Evolutionary conservation across 2,888 invertebrate species (phyloP).

Genomic region (Drosophila vallismaia): DNA sequence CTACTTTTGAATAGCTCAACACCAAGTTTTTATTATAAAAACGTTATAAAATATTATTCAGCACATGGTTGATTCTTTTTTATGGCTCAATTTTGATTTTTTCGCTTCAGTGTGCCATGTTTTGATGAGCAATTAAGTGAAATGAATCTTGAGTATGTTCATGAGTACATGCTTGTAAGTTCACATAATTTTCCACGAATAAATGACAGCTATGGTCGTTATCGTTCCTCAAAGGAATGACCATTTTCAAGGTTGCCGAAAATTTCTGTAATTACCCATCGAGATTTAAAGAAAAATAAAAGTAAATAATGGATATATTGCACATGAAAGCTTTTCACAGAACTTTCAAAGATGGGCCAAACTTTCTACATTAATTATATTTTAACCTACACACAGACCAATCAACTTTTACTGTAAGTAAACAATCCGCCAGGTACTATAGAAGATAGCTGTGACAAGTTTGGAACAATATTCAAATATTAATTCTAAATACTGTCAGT

Average conservation of each 20-base stretch:
- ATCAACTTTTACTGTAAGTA: no score
- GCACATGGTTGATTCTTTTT: neutral
- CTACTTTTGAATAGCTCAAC: no score
- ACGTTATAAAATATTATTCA: neutral
- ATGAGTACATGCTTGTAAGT: neutral
- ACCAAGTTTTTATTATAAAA: no score
- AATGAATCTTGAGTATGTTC: neutral
- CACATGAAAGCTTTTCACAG: neutral
- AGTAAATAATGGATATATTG: neutral
- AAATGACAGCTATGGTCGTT: neutral
- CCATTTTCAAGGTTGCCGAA: neutral
- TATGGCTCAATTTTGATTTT: neutral
- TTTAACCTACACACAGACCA: no score
- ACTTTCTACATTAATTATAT: neutral
- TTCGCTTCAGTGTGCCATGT: neutral
- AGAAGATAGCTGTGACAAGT: no score
- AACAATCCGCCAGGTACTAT: no score
- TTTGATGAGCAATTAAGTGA: neutral
- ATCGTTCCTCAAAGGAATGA: neutral
- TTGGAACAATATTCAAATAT: no score
- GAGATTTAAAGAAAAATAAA: neutral
- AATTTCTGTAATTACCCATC: neutral
- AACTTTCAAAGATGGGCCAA: neutral
- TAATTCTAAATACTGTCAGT: no score
- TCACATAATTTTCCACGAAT: neutral